Evolutionary conservation across 2,797 vertebrate species (phyloP), one percentile per base, ranked within the genome.

Genomic region (Cygnus olor): DNA sequence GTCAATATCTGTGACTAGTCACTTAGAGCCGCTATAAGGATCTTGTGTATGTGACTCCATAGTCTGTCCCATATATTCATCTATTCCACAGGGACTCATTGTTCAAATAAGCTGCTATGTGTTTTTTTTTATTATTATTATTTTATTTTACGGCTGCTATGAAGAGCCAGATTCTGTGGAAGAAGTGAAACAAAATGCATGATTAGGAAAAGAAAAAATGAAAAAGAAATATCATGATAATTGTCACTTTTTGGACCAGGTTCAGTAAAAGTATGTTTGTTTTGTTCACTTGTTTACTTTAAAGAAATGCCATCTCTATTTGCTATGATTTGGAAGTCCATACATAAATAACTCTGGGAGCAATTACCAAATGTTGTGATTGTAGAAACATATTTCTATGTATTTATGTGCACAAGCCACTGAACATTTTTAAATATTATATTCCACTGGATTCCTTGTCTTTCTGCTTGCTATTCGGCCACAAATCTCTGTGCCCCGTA

Each of bases 251-350:
- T 90, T 89, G 20, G 56, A 73, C 17, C 24, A 77, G 16, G n/a
- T 60, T 93, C 60, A 66, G 32, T 40, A 79, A 71, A 86, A 3
- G 19, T 8, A 28, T 72, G 14, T 74, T 69, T 92, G 22, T 34
- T 87, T 88, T 78, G 18, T 71, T 88, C 40, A 61, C 13, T 81
- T 81, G 21, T 80, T 95, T 92, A 65, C 53, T 83, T 93, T 60
- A 58, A 68, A 49, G 64, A 86, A 88, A 85, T 92, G 21, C 8
- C 19, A 58, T 93, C 72, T 56, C 20, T 79, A 54, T 85, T 79
- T 74, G 8, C 32, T 60, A 4, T 58, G 49, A 78, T 82, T 90
- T 80, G 66, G 42, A 92, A 93, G 47, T 73, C 87, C 61, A 40
- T 69, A 53, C 21, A 27, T 70, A 80, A 90, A 56, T 92, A 78